Conservation (phyloP, 2,113 vertebrate species). For the Gnathonemus longibarbis region DNA sequence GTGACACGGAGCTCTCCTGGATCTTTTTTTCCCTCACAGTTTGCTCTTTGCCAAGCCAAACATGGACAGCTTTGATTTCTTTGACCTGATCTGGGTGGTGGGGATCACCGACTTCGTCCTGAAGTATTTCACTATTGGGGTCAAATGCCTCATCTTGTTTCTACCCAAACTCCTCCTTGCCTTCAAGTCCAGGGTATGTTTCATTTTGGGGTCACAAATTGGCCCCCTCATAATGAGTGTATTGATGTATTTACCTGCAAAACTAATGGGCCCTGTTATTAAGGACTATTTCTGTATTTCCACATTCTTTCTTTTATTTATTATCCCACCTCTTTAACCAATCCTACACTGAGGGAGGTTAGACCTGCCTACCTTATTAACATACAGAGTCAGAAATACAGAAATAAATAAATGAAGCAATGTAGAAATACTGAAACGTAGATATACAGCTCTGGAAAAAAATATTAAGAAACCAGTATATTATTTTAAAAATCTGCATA, state of each 20-base stretch:
- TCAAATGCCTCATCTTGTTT: slow-evolving; percentile 86
- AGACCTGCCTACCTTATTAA: not conserved
- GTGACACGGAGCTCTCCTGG: not conserved
- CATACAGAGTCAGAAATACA: not conserved
- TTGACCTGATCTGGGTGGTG: slow-evolving; percentile 89
- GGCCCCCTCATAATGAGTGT: not conserved
- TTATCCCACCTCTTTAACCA: not conserved
- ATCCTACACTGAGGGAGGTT: not conserved
- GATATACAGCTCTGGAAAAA: no score
- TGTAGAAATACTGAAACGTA: not conserved
- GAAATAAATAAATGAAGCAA: not conserved
- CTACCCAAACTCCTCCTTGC: slow-evolving; percentile 86
- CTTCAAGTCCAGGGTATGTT: slow-evolving; percentile 86
- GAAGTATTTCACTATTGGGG: slow-evolving; percentile 83
- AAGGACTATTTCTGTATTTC: not conserved
- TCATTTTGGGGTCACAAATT: not conserved
- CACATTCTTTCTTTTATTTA: not conserved
- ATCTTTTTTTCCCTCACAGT: slow-evolving; percentile 49
- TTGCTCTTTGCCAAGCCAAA: slow-evolving; percentile 89
- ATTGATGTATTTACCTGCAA: not conserved
- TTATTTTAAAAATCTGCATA: no score
- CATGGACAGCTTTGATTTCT: slow-evolving; percentile 84
- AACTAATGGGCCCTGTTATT: not conserved
- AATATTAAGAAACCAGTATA: no score
- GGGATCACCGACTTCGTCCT: slow-evolving; percentile 92